Conservation (phyloP, 1,140 invertebrate genomes). For the Drosophila arizonae region DNA sequence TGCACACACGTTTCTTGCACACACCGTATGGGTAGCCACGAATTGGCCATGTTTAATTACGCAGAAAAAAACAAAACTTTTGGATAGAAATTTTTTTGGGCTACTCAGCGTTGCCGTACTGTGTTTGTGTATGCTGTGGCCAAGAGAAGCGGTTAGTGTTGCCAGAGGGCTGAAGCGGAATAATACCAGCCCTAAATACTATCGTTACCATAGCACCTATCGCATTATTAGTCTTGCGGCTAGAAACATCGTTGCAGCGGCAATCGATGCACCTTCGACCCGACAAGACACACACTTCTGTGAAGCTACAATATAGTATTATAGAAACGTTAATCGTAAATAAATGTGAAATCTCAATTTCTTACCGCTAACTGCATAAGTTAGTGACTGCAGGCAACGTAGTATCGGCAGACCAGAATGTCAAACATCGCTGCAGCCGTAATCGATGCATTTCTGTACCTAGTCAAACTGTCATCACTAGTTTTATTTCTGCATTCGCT, state of each 20-base stretch:
- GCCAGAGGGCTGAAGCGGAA: slow-evolving; percentile 18
- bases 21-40: neutral
- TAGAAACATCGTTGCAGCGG: too few relatives aligned
- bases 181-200: neutral
- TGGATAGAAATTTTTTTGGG: slow-evolving; percentile 35
- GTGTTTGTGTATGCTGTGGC: slow-evolving; percentile 41
- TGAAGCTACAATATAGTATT: too few relatives aligned
- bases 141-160: slow-evolving; percentile 5
- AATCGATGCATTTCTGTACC: neutral
- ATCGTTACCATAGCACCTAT: neutral
- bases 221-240: too few relatives aligned
- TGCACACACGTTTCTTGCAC: slow-evolving; percentile 8
- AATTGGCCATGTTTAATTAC: slow-evolving; percentile 45
- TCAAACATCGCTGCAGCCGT: neutral
- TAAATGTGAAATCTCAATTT: too few relatives aligned
- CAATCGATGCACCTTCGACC: too few relatives aligned
- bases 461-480: neutral
- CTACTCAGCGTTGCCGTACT: slow-evolving; percentile 36
- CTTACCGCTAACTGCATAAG: too few relatives aligned
- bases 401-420: neutral
- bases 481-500: slow-evolving; percentile 5
- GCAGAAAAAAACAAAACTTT: slow-evolving; percentile 39
- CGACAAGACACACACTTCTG: neutral
- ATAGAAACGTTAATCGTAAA: too few relatives aligned
- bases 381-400: too few relatives aligned